A percentile compares a stretch with the other conserved stretches of the same genome.
Evolutionary conservation across 2,797 vertebrate genomes (phyloP).

Genomic region (Margarornis squamiger): DNA sequence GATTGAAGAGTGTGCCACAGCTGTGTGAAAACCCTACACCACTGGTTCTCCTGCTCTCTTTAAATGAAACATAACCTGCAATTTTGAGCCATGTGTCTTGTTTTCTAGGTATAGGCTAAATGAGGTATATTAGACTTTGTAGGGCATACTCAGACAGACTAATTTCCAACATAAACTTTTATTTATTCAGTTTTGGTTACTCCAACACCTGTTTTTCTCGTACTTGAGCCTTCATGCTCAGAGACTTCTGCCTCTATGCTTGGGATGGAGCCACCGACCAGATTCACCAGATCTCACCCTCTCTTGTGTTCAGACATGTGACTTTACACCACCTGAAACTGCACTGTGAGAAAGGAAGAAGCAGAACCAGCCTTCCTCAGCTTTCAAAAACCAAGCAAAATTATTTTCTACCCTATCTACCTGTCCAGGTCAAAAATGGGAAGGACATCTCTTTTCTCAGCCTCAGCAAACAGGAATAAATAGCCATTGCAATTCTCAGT

Average conservation of each 20-base stretch:
- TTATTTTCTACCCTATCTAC: neutral
- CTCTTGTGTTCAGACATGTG: neutral
- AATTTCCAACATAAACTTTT: neutral
- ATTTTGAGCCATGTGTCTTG: rapidly evolving
- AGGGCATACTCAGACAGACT: neutral
- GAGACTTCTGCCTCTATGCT: neutral
- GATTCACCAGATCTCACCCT: neutral
- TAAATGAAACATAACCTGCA: neutral
- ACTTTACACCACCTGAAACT: neutral
- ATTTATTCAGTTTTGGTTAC: neutral
- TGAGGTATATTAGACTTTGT: neutral
- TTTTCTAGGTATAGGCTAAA: neutral
- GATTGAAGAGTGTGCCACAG: neutral
- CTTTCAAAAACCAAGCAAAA: neutral
- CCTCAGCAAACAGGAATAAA: neutral
- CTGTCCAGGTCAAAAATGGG: neutral
- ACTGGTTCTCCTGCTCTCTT: neutral
- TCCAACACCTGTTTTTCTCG: neutral
- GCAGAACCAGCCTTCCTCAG: neutral
- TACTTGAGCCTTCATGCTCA: neutral
- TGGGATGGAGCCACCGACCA: neutral
- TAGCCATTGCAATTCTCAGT: neutral
- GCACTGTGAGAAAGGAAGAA: neutral
- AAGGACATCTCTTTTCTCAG: neutral
- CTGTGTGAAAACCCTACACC: neutral